Evolutionary conservation across 2,888 invertebrate genomes (phyloP).

Genomic region (Scelioninae gen. 2): DNA sequence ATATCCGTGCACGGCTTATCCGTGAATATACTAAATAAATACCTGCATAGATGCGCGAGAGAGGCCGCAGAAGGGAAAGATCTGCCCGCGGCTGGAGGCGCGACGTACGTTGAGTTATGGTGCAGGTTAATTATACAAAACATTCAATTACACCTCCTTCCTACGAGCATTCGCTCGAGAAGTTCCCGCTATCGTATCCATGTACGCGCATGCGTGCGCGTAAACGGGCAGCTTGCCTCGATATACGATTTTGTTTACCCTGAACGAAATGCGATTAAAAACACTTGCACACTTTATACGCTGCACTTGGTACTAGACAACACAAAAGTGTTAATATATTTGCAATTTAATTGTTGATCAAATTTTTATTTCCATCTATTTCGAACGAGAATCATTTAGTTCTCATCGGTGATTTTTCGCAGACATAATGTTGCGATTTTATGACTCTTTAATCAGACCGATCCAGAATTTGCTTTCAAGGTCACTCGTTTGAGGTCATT

Average conservation of each 20-base stretch:
- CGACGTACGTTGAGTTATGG: conserved; percentile 75
- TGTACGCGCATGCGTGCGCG: conserved; percentile 38
- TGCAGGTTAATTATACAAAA: conserved; percentile 76
- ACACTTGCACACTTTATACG: conserved; percentile 2
- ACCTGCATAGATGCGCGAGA: conserved; percentile 59
- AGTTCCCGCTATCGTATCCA: conserved; percentile 28
- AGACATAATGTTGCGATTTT: not conserved
- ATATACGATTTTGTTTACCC: conserved; percentile 42
- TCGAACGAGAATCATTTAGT: not conserved
- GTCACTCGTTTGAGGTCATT: no score
- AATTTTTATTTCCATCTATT: conserved; percentile 2
- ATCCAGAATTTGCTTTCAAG: not conserved
- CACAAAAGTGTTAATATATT: conserved; percentile 24
- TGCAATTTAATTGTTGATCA: conserved; percentile 1
- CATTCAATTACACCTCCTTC: conserved; percentile 75
- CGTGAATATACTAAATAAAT: conserved; percentile 69
- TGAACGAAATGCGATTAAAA: conserved; percentile 3
- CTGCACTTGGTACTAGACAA: not conserved
- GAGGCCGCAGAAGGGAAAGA: conserved; percentile 63
- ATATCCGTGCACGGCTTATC: conserved; percentile 60
- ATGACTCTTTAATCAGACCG: no score
- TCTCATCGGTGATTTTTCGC: not conserved
- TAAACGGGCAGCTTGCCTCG: conserved; percentile 48
- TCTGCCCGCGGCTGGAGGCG: conserved; percentile 74
- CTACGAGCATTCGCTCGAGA: conserved; percentile 59